Base-by-base conservation (phyloP, 2,797 vertebrate species). In the Antennarius maculatus region DNA sequence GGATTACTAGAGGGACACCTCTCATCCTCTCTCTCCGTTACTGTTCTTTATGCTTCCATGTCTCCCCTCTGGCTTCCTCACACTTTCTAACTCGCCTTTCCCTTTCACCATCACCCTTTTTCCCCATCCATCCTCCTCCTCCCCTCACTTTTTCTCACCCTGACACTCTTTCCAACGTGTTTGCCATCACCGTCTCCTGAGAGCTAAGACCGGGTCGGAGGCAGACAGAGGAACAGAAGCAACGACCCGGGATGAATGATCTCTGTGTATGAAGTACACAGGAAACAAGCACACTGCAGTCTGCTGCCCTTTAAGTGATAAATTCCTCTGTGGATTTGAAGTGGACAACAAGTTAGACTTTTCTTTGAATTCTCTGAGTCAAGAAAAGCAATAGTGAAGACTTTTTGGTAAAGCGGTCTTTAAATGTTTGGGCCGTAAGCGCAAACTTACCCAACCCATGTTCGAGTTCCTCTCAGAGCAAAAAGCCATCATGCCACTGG, bases 111-210 rank as follows among this genome's bases (percentile, higher is more conserved):
- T 76, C 41, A 56, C 45, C 50, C n/a, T 57, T 57, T 47, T 27
- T 41, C 46, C 10, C 31, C 31, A 8, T 34, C 31, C 8, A 8
- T 34, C 31, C 8, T 42, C n/a, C 18, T 52, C 50, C 29, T 18
- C 23, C 6, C 16, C 3, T 17, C 31, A 27, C 31, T 28, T 50
- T 54, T 50, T 60, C 59, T 52, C 52, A 58, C 37, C 60, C 55
- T 66, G 63, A 76, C 76, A 82, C 57, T 76, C 54, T 66, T 71
- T 72, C 86, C 77, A 80, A 81, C 74, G 73, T 56, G 66, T 70
- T 68, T 59, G 53, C 59, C 66, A 61, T 79, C 76, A 58, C 71
- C n/a, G n/a, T n/a, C 53, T 78, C 73, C 66, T 52, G 54, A 64
- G 73, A 69, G 75, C 69, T 54, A 65, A 79, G 63, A 53, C 2